Base-by-base conservation (phyloP, 2,113 vertebrate species). In the Donacobius atricapilla region DNA sequence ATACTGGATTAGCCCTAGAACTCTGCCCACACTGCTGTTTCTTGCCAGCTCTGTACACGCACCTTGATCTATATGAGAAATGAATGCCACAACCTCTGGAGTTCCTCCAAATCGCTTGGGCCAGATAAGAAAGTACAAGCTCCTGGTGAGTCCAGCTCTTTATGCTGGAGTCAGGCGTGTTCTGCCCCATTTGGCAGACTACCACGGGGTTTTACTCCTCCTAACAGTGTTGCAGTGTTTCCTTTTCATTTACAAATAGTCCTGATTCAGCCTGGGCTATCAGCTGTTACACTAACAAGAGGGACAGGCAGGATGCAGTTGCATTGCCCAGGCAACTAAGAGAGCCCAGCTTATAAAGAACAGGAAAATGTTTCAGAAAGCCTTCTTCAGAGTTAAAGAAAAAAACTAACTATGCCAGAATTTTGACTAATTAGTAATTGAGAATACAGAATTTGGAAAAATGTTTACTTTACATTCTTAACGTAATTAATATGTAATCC, bases 141-240 rank as follows among this genome's bases (percentile, higher is more conserved):
- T 84, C 31, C 20, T 56, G 81, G 56, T 4, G 18, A 92, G 79
- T 10, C 10, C 84, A 84, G 69, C 45, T 72, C 77, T 89, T 92
- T 84, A 66, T 91, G 73, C 48, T 79, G 39, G 69, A 92, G 53
- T 76, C 65, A 89, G 76, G 63, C 68, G 0, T 91, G 50, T 64
- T 93, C 83, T 94, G 94, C 61, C 80, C 83, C 70, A 68, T 87
- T 85, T 96, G 94, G 90, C 94, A 94, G 53, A 56, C 51, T 84
- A 60, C 45, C 56, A 83, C 27, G 1, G 18, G 37, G 68, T 71
- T 96, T 91, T 84, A 81, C 85, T 84, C 69, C 76, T 88, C 70
- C 37, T 87, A 92, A 95, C 93, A 96, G 85, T 64, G 90, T 78
- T 51, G 80, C 72, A 93, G 85, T 92, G 71, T 95, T 94, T 75